These are phyloP conservation scores for Miniopterus natalensis DNA, from an alignment of 2,113 vertebrate genomes.

Conservation along the genomic window DNA sequence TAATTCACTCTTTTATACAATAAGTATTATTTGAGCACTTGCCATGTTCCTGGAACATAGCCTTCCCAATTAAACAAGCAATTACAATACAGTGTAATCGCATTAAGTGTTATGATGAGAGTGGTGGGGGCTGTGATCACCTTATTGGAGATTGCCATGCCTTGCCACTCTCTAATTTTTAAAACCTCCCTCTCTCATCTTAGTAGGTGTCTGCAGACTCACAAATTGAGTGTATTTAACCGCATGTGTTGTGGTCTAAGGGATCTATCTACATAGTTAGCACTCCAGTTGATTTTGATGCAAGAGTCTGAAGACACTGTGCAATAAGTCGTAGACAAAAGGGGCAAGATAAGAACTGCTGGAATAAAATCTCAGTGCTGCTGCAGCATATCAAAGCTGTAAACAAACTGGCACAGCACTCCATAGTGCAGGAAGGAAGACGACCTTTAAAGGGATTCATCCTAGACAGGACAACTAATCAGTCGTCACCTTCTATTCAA, in stretches of 20 bases:
- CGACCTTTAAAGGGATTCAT: neutral
- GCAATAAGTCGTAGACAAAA: constrained; percentile 13
- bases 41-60: neutral
- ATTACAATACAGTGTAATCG: neutral
- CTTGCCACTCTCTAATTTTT: neutral
- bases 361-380: neutral
- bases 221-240: constrained; percentile 16
- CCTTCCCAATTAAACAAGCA: neutral
- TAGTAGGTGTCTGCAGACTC: neutral
- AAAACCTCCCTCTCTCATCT: neutral
- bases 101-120: neutral
- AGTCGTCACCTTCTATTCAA: neutral
- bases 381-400: neutral
- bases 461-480: neutral
- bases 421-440: neutral
- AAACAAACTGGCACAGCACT: neutral
- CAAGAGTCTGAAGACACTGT: neutral
- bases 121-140: neutral
- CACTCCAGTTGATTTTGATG: neutral
- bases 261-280: neutral
- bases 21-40: neutral
- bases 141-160: neutral
- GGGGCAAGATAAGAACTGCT: neutral
- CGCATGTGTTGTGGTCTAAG: neutral
- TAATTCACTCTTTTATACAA: constrained; percentile 37